Evolutionary conservation across 2,797 vertebrate genomes (phyloP).

Genomic region (Gephyroberyx darwinii): DNA sequence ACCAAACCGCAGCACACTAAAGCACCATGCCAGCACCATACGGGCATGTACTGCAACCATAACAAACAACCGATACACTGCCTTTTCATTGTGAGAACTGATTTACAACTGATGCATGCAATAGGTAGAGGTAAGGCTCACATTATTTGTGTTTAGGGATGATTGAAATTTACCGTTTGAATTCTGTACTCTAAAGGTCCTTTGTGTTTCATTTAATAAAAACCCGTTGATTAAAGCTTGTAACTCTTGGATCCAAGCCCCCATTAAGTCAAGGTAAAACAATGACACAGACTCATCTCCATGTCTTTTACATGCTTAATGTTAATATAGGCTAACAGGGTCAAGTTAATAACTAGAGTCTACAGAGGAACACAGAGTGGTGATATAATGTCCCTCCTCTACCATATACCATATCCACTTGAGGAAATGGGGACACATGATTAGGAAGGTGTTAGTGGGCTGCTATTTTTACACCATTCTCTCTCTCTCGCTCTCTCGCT

Average conservation of each 20-base stretch:
- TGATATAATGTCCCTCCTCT: slow-evolving; percentile 33
- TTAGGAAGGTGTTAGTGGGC: slow-evolving; percentile 61
- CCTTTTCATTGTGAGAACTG: background rate
- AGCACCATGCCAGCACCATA: slow-evolving; percentile 16
- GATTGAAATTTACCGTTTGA: background rate
- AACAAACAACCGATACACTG: background rate
- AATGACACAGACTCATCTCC: too few species aligned
- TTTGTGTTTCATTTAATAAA: slow-evolving; percentile 32
- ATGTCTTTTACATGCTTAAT: slow-evolving; percentile 20
- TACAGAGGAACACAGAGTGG: slow-evolving; percentile 2
- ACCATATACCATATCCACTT: slow-evolving; percentile 54
- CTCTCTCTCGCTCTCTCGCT: slow-evolving; percentile 22
- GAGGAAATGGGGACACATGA: slow-evolving; percentile 67
- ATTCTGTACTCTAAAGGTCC: background rate
- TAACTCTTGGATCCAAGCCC: background rate
- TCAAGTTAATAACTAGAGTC: slow-evolving; percentile 5
- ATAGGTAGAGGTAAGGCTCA: slow-evolving; percentile 10
- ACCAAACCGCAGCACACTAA: background rate
- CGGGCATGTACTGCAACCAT: background rate
- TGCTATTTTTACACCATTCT: slow-evolving; percentile 71
- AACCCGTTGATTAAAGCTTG: slow-evolving; percentile 52
- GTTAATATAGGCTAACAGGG: slow-evolving; percentile 16
- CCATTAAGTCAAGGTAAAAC: background rate
- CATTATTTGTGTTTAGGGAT: background rate
- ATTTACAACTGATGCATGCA: background rate